Base-by-base conservation (phyloP, 53 echinoderm and acorn worm species). In the Echinometra lucunter region DNA sequence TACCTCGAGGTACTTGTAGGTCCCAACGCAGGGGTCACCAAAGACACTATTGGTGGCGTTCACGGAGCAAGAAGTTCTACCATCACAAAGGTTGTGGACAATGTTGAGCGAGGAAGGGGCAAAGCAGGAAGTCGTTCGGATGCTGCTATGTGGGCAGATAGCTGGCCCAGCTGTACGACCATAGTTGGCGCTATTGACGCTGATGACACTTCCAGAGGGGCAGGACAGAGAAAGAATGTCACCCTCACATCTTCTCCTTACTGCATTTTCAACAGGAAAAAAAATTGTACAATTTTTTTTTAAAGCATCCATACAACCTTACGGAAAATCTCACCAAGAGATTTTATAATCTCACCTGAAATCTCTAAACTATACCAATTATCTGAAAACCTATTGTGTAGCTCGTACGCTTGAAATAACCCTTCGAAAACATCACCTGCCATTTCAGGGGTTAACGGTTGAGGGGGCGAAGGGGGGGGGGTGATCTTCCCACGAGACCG, bases 1-100 rank as follows among this genome's bases (percentile, higher is more conserved):
- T 13, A 74, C 74, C 74, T 74, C 37, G 37, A 74, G 81, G 44
- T 81, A 81, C 58, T 95, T 89, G 58, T 72, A 95, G 10, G 23
- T 89, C 21, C 82, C 58, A 37, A 25, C 7, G 55, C 92, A 92
- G 47, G 92, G 92, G 28, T 78, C 92, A 11, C 67, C 47, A 32
- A 91, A 91, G 21, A 91, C 74, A 37, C 21, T 6, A 69, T 91
- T 91, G 44, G 45, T 66, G 13, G 91, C 91, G 3, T 19, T 0
- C 17, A 91, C 57, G 27, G 1, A 34, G 91, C 91, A 91, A 10
- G 67, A 25, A 23, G 67, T 1, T 49, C 67, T 91, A 25, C 67
- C 72, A 18, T 91, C 67, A 28, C 91, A 91, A 0, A 1, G 1
- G 23, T 27, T 12, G 27, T 30, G 16, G 45, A 70, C 91, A 45